Base-by-base conservation (phyloP, 2,888 invertebrate genomes). In the Trichopoda pennipes region DNA sequence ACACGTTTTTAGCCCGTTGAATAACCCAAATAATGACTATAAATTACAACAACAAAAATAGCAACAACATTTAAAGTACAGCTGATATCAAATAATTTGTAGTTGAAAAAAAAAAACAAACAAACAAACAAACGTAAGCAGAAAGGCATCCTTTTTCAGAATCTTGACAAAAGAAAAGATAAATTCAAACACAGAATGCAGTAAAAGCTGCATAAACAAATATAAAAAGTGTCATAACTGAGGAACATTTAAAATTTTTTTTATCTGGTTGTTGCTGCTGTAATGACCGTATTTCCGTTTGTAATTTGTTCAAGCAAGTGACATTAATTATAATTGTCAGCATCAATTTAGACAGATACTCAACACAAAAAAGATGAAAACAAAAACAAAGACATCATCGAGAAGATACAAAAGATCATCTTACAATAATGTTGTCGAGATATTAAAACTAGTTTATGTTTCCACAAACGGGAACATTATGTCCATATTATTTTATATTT, bases 291-390 rank as follows among this genome's bases (percentile, higher is more conserved):
- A 84, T 73, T 82, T 84, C 84, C 84, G 84, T 82, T 82, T 80
- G 82, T 78, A 82, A 84, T 84, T 84, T 84, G 82, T 82, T 84
- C 38, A 69, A 56, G 69, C 80, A 78, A 80, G 77, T 82, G 84
- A 84, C 84, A 82, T 82, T 80, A 80, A 84, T 82, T 84, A 84
- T 82, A 73, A 82, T 82, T 80, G 74, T 72, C 84, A 81, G 78
- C 64, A 81, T 70, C 61, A 76, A 64, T 74, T 77, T 55, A 58
- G 44, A 63, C 72, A 58, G 53, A 66, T n/a, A 32, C 28, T 28
- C 28, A 63, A 56, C 32, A 60, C 63, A 49, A 38, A 17, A 70
- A 60, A 51, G 68, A 84, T 3, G 35, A 9, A 12, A 61, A 21
- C 53, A 42, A 76, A 85, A 85, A 86, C 84, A 85, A 60, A 72